Conservation (phyloP, 2,113 vertebrate species). For the Strix uralensis region DNA sequence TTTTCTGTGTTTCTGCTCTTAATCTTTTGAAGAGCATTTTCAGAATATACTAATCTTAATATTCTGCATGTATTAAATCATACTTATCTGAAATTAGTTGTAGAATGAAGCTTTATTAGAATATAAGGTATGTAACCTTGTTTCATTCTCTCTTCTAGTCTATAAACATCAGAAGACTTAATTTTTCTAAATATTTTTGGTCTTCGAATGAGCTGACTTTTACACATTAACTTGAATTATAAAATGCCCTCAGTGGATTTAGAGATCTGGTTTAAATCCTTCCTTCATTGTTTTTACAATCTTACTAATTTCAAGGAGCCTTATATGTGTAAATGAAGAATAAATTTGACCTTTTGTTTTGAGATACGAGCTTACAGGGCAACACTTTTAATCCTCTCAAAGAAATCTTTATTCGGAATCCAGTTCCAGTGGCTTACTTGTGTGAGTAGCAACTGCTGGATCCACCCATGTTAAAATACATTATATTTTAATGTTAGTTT, state of each 20-base stretch:
- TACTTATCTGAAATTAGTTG: not conserved
- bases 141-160: not conserved
- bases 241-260: not conserved
- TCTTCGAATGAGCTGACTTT: constrained; percentile 42
- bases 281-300: constrained; percentile 35
- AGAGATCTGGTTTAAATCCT: constrained; percentile 2
- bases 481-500: not conserved
- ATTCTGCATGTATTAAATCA: not conserved
- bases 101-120: not conserved
- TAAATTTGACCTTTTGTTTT: constrained; percentile 53
- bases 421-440: constrained; percentile 27
- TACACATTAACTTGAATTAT: constrained; percentile 4
- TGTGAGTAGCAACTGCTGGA: not conserved
- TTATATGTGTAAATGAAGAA: constrained; percentile 52
- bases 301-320: constrained; percentile 24
- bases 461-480: not conserved
- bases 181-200: not conserved
- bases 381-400: constrained; percentile 17
- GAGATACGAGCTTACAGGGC: not conserved
- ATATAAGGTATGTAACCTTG: not conserved
- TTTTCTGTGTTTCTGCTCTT: not conserved
- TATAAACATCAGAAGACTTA: not conserved
- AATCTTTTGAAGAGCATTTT: not conserved
- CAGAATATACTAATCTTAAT: not conserved
- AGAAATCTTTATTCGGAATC: constrained; percentile 23